Conservation (phyloP, 2,888 invertebrate species). For the Volucella inanis region DNA sequence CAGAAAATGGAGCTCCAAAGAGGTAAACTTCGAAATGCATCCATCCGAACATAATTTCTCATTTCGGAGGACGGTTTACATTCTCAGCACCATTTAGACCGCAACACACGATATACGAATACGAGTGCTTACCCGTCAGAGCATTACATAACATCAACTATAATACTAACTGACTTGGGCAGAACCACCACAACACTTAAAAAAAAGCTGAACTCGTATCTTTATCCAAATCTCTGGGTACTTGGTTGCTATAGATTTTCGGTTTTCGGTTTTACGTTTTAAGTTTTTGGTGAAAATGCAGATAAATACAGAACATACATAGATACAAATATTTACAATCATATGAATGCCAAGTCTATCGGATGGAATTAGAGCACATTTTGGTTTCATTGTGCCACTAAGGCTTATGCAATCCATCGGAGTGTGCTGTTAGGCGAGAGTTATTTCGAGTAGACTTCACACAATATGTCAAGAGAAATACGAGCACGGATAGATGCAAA, state of each 20-base stretch:
- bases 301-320: background rate
- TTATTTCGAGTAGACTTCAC: slow-evolving; percentile 40
- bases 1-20: slow-evolving; percentile 23
- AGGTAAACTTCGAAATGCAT: slow-evolving; percentile 39
- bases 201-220: slow-evolving; percentile 31
- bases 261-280: background rate
- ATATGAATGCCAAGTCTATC: slow-evolving; percentile 35
- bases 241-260: slow-evolving; percentile 50
- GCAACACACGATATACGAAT: slow-evolving; percentile 29
- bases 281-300: slow-evolving; percentile 40
- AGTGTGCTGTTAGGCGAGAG: slow-evolving; percentile 18
- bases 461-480: slow-evolving; percentile 46
- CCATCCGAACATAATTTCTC: slow-evolving; percentile 56
- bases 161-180: slow-evolving; percentile 10
- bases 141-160: slow-evolving; percentile 36
- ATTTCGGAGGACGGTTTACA: slow-evolving; percentile 51
- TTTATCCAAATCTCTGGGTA: slow-evolving; percentile 26
- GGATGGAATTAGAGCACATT: slow-evolving; percentile 58
- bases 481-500: slow-evolving; percentile 27
- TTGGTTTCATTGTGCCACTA: slow-evolving; percentile 37
- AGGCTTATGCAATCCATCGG: slow-evolving; percentile 49
- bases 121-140: slow-evolving; percentile 18
- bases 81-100: slow-evolving; percentile 34
- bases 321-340: slow-evolving; percentile 2
- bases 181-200: slow-evolving; percentile 34